Conservation (phyloP, 2,113 vertebrate genomes). For the Carettochelys insculpta region DNA sequence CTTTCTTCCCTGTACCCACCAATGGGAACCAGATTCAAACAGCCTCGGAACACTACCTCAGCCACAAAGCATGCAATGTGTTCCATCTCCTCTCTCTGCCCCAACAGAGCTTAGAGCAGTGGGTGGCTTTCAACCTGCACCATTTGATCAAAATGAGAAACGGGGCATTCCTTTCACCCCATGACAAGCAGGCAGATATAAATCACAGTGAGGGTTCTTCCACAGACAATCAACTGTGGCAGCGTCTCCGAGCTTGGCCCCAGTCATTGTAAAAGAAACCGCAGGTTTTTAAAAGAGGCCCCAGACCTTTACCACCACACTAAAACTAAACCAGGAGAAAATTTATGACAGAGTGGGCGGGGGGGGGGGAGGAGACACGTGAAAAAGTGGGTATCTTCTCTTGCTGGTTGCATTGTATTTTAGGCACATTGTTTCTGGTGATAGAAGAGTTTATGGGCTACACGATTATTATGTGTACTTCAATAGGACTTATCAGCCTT, state of each 20-base stretch:
- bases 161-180: slow-evolving; percentile 75
- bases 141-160: slow-evolving; percentile 80
- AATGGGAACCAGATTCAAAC: slow-evolving; percentile 59
- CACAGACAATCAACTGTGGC: slow-evolving; percentile 62
- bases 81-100: slow-evolving; percentile 60
- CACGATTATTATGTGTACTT: background rate
- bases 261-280: slow-evolving; percentile 68
- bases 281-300: slow-evolving; percentile 51
- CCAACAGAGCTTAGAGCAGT: slow-evolving; percentile 74
- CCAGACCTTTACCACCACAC: slow-evolving; percentile 39
- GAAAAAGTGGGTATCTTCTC: background rate
- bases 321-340: slow-evolving; percentile 36
- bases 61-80: slow-evolving; percentile 77
- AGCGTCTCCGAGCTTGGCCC: slow-evolving; percentile 60
- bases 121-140: slow-evolving; percentile 78
- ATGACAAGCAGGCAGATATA: slow-evolving; percentile 75
- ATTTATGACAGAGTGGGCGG: background rate
- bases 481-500: background rate
- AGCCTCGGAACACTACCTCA: slow-evolving; percentile 54
- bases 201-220: slow-evolving; percentile 76
- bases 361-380: background rate
- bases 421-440: background rate
- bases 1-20: background rate
- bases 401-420: background rate
- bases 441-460: too few species aligned